Evolutionary conservation across 2,888 invertebrate species (phyloP).

Genomic region (Hyposoter dolosus): DNA sequence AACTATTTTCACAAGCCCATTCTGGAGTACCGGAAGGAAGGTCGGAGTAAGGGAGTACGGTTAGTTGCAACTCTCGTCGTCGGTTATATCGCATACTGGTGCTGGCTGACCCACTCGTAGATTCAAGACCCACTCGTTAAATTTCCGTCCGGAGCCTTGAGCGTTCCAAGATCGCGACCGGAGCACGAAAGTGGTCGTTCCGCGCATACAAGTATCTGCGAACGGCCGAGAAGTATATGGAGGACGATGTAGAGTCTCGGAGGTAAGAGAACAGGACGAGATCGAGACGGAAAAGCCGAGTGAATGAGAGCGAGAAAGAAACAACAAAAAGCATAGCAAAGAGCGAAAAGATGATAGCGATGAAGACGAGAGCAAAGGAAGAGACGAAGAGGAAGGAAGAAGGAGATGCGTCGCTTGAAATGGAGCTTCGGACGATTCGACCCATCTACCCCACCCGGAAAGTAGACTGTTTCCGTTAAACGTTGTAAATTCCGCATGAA

Average conservation of each 20-base stretch:
- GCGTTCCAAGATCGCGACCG: conserved; percentile 67
- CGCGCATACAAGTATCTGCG: conserved; percentile 67
- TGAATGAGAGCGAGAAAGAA: conserved; percentile 20
- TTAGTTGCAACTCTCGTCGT: conserved; percentile 28
- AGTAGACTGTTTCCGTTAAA: conserved; percentile 73
- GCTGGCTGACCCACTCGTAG: conserved; percentile 65
- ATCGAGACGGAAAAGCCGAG: conserved; percentile 7
- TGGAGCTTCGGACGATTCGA: conserved; percentile 66
- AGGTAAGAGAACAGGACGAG: conserved; percentile 52
- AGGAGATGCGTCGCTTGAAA: conserved; percentile 53
- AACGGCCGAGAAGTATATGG: conserved; percentile 53
- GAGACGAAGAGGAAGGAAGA: conserved; percentile 39
- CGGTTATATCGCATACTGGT: conserved; percentile 33
- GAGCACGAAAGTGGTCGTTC: conserved; percentile 70
- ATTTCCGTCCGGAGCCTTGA: conserved; percentile 67
- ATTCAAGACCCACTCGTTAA: conserved; percentile 69
- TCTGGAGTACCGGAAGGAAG: conserved; percentile 13
- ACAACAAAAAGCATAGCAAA: background rate
- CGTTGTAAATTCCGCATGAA: conserved; percentile 73
- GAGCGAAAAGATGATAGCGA: conserved; percentile 30
- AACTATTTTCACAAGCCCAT: conserved; percentile 27
- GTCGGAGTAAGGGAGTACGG: background rate
- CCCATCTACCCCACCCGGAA: conserved; percentile 66
- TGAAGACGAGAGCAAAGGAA: conserved; percentile 12
- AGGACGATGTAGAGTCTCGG: conserved; percentile 52